Conservation (phyloP, 2,797 vertebrate genomes). For the Anguilla pacifica region DNA sequence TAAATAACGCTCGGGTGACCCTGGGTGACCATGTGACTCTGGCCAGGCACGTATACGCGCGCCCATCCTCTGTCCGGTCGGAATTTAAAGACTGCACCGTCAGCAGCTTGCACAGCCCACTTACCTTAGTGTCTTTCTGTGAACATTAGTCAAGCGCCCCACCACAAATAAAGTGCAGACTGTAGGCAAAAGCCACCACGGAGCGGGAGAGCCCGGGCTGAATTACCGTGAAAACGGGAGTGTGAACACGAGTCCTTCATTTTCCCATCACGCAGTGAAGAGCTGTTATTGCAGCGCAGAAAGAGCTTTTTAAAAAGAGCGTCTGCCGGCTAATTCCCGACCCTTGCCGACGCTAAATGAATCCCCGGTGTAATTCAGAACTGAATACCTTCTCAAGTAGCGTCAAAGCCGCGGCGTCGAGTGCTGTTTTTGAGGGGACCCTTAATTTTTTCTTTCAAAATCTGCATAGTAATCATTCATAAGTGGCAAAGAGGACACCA, state of each 20-base stretch:
- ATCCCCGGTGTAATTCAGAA: background rate
- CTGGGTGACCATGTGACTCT: background rate
- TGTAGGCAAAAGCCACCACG: background rate
- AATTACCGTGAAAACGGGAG: background rate
- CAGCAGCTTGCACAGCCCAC: background rate
- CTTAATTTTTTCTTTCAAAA: background rate
- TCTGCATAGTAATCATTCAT: background rate
- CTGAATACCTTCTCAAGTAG: background rate
- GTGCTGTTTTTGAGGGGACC: background rate
- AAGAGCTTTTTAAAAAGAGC: background rate
- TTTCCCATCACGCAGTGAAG: background rate
- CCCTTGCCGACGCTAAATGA: background rate
- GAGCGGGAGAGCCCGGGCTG: background rate
- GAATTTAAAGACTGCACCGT: background rate
- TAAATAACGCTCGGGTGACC: background rate
- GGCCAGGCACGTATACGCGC: background rate
- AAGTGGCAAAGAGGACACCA: conserved; percentile 7
- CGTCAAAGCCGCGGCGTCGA: background rate
- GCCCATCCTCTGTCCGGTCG: background rate
- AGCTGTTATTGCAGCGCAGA: background rate
- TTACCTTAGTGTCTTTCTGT: background rate
- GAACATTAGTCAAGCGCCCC: background rate
- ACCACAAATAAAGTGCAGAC: background rate
- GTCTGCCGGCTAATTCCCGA: background rate
- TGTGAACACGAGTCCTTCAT: background rate